Evolutionary conservation across 2,888 invertebrate species (phyloP).

Genomic region (Carterocephalus palaemon): DNA sequence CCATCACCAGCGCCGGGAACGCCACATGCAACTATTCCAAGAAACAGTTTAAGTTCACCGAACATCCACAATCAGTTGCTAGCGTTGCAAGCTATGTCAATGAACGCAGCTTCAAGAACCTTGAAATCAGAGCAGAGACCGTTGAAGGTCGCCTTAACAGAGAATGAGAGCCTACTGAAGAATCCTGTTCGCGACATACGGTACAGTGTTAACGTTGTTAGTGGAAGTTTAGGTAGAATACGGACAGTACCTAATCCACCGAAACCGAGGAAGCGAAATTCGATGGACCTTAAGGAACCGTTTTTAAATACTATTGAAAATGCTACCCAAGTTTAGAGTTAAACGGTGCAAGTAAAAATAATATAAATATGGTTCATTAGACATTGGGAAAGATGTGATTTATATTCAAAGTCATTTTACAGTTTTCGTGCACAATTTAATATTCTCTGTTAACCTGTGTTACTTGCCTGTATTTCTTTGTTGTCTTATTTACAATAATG

Average conservation of each 20-base stretch:
- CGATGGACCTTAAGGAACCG: slow-evolving; percentile 82
- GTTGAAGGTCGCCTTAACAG: slow-evolving; percentile 57
- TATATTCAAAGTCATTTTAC: slow-evolving; percentile 2
- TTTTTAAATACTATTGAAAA: slow-evolving; percentile 90
- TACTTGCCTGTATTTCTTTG: too few species aligned
- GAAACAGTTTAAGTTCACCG: slow-evolving; percentile 75
- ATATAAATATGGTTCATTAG: not conserved
- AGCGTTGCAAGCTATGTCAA: slow-evolving; percentile 61
- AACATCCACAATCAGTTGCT: slow-evolving; percentile 74
- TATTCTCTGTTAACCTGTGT: not conserved
- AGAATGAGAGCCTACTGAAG: slow-evolving; percentile 54
- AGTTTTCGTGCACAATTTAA: slow-evolving; percentile 9
- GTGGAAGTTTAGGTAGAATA: slow-evolving; percentile 55
- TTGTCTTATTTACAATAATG: too few species aligned
- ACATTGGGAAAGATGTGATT: not conserved
- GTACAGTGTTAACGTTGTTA: slow-evolving; percentile 57
- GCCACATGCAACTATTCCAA: slow-evolving; percentile 64
- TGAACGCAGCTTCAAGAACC: slow-evolving; percentile 36
- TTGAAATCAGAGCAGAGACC: slow-evolving; percentile 51
- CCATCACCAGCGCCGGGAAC: slow-evolving; percentile 76
- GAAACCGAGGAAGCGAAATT: slow-evolving; percentile 85
- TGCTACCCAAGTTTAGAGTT: slow-evolving; percentile 86
- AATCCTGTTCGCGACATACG: slow-evolving; percentile 49
- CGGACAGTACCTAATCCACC: slow-evolving; percentile 86
- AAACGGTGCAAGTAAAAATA: not conserved